These are phyloP conservation scores for Ammospiza nelsoni DNA, from an alignment of 2,113 vertebrate genomes.

Conservation along the genomic window DNA sequence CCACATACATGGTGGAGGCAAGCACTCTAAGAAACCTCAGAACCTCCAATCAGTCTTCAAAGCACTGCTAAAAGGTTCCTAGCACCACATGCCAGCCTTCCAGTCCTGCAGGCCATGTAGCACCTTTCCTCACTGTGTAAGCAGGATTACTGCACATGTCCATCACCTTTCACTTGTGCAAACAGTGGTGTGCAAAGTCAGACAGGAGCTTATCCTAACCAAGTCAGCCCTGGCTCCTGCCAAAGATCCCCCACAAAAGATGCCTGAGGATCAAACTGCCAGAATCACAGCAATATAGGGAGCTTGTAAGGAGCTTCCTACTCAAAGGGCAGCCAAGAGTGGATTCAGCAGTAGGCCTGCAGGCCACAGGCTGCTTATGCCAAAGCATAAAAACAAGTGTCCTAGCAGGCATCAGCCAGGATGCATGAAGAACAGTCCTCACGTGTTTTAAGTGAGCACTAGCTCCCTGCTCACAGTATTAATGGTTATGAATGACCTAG, in stretches of 20 bases:
- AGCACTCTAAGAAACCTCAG: background rate
- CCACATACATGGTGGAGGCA: rapidly evolving
- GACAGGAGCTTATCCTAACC: background rate
- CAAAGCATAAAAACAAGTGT: background rate
- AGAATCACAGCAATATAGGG: rapidly evolving
- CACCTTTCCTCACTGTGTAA: background rate
- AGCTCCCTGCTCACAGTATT: background rate
- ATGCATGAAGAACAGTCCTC: background rate
- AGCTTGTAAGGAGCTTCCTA: background rate
- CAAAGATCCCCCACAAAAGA: background rate
- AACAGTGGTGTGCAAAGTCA: background rate
- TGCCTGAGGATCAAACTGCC: background rate
- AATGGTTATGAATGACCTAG: background rate
- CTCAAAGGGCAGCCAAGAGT: background rate
- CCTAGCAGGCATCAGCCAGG: background rate
- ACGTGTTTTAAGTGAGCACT: background rate
- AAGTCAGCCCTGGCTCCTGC: background rate
- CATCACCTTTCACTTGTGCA: background rate
- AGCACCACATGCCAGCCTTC: background rate
- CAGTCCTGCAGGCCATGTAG: background rate
- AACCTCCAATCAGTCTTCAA: background rate
- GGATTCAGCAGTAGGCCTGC: background rate
- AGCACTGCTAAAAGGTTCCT: background rate
- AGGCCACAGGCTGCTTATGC: background rate
- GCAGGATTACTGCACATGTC: background rate